These are phyloP conservation scores for Cardiocondyla obscurior DNA, from an alignment of 1,140 invertebrate species.

Conservation along the genomic window DNA sequence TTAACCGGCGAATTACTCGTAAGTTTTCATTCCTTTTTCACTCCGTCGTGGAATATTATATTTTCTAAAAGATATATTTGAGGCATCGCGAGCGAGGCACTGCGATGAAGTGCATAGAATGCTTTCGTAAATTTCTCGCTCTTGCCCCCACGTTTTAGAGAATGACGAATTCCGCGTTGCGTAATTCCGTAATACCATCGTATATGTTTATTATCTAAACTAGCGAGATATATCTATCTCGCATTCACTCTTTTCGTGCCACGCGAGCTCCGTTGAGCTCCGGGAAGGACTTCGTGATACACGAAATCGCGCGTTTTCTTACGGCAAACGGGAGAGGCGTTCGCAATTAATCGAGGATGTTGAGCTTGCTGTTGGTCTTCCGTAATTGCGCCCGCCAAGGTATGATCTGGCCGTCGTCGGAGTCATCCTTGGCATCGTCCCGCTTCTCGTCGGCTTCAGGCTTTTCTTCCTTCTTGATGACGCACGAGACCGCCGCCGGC, in stretches of 20 bases:
- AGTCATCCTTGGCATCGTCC: conserved; percentile 81
- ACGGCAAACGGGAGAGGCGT: not conserved
- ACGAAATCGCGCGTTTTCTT: not conserved
- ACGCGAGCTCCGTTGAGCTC: not conserved
- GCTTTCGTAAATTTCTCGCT: not conserved
- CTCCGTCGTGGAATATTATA: too few relatives aligned
- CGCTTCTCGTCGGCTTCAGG: conserved; percentile 76
- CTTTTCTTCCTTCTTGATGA: conserved; percentile 64
- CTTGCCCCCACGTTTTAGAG: too few relatives aligned
- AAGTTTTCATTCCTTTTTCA: not conserved
- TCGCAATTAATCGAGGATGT: conserved; percentile 87
- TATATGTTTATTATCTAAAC: conserved; percentile 17
- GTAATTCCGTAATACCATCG: not conserved
- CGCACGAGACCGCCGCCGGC: conserved; percentile 11
- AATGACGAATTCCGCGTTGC: not conserved
- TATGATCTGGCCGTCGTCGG: conserved; percentile 87
- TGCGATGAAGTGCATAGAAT: not conserved
- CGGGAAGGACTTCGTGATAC: not conserved
- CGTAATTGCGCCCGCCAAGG: conserved; percentile 94
- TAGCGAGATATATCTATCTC: not conserved
- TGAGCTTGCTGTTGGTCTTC: conserved; percentile 94
- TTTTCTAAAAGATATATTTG: too few relatives aligned
- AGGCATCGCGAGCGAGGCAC: too few relatives aligned
- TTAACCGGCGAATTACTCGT: not conserved
- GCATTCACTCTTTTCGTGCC: not conserved